These are phyloP conservation scores for Dufourea novaeangliae DNA, from an alignment of 1,140 invertebrate species.

Conservation along the genomic window DNA sequence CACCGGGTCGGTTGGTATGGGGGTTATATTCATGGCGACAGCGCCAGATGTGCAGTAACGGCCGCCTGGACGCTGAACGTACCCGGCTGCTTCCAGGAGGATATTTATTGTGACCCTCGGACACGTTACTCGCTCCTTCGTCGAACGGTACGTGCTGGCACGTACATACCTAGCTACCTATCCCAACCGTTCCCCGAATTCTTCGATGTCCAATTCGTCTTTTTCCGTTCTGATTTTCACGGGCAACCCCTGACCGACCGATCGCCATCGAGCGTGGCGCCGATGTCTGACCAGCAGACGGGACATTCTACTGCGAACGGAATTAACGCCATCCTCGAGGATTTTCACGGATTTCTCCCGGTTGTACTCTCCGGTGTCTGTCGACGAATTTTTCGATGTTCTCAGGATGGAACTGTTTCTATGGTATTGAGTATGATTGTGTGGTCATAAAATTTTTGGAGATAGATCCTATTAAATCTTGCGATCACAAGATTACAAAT, in stretches of 20 bases:
- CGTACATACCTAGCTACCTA: conserved; percentile 12
- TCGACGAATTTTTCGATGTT: too few species aligned
- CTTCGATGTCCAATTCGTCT: conserved; percentile 16
- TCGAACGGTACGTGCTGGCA: conserved; percentile 49
- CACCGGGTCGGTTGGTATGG: conserved; percentile 29
- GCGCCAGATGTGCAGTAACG: conserved; percentile 72
- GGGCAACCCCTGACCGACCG: background rate
- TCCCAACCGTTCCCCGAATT: background rate
- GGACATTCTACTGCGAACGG: too few species aligned
- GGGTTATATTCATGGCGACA: conserved; percentile 75
- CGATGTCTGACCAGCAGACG: too few species aligned
- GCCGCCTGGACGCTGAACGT: conserved; percentile 73
- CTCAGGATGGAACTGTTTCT: too few species aligned
- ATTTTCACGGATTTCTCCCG: too few species aligned
- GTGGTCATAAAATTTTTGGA: too few species aligned
- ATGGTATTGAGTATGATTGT: too few species aligned
- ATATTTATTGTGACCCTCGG: conserved; percentile 71
- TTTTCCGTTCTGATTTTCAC: conserved; percentile 42
- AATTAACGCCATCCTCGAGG: too few species aligned
- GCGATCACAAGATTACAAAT: too few species aligned
- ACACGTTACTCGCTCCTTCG: conserved; percentile 58
- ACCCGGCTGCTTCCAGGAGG: conserved; percentile 62
- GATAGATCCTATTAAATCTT: too few species aligned
- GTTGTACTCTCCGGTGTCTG: too few species aligned
- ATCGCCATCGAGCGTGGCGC: background rate